Evolutionary conservation across 2,797 vertebrate species (phyloP), one percentile per base, ranked within the genome.

Genomic region (Parambassis ranga): DNA sequence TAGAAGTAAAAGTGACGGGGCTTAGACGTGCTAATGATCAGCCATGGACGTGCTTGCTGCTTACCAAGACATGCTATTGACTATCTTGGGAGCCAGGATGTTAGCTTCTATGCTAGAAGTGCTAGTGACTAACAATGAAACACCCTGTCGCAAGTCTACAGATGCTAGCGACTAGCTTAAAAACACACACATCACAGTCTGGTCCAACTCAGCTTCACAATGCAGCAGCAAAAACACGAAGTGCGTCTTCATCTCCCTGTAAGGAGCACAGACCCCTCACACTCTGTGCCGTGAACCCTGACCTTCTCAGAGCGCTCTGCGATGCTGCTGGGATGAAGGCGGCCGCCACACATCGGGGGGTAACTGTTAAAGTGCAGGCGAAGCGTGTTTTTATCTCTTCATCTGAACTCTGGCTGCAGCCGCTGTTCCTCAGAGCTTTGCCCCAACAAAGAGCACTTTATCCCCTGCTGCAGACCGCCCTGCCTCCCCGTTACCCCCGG

Each of bases 311-410:
- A 33, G 39, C 18, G 59, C 10, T 3, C 28, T 0, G 51, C 8
- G 19, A 35, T 7, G 38, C 26, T 28, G 30, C n/a, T n/a, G n/a
- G n/a, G n/a, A 14, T 37, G 47, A 46, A 59, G 52, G 65, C 51
- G 60, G 43, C 64, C 72, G 39, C 61, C 71, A 26, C 61, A 58
- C 74, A 56, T 38, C 58, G 9, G 70, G 74, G 75, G 60, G 62
- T 65, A 35, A 57, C 67, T 37, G 64, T 58, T 64, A 66, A 68
- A 85, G 65, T 64, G 65, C 46, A 53, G 62, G 42, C 42, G 79
- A 74, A 80, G 67, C 75, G 74, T 70, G 63, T 77, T 82, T 85
- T 82, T 87, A 89, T 89, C 84, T 80, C 60, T 56, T 79, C 78
- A 90, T 89, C 85, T 89, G 70, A 78, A 83, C 69, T 36, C 59